Base-by-base conservation (phyloP, 2,888 invertebrate species). In the Zootermopsis nevadensis region DNA sequence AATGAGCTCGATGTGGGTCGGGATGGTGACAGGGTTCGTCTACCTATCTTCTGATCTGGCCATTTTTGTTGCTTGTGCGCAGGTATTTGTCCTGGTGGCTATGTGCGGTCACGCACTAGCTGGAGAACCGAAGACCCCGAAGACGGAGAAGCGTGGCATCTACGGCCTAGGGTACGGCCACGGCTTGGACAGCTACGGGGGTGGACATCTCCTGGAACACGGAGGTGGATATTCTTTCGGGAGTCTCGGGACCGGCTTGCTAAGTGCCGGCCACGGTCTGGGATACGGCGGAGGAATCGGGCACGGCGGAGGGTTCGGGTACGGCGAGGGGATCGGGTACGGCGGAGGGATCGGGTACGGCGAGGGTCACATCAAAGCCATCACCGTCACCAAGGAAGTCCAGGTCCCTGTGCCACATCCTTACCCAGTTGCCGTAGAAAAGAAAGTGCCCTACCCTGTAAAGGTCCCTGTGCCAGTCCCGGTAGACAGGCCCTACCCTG, bases 381-480 rank as follows among this genome's bases (percentile, higher is more conserved):
- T 85, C 38, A 83, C 84, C 77, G 77, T 85, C 74, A 83, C 83
- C 69, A 83, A 85, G 82, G 83, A 85, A n/a, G 82, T 85, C 55
- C 72, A 82, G 55, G 83, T 84, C 27, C 84, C 83, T 27, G 83
- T 89, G 19, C 89, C 89, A 0, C 88, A 88, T 7, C 89, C 89
- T 0, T 89, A 89, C 80, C 89, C 89, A n/a, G 89, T 89, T 0
- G 33, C 55, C 12, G 83, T 83, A 15, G 89, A 89, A 81, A 89
- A 89, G 86, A 88, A 89, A 84, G 82, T 89, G 27, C 89, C 87
- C n/a, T 88, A 88, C 83, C 85, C 86, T 0, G 88, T 83, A 55
- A 89, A 89, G 85, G 89, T 92, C 82, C 92, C 92, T 86, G 94
- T 94, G 83, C 60, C 74, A 6, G 84, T 84, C 6, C 85, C 84